Evolutionary conservation across 2,888 invertebrate genomes (phyloP).

Genomic region (Acrobasis suavella): DNA sequence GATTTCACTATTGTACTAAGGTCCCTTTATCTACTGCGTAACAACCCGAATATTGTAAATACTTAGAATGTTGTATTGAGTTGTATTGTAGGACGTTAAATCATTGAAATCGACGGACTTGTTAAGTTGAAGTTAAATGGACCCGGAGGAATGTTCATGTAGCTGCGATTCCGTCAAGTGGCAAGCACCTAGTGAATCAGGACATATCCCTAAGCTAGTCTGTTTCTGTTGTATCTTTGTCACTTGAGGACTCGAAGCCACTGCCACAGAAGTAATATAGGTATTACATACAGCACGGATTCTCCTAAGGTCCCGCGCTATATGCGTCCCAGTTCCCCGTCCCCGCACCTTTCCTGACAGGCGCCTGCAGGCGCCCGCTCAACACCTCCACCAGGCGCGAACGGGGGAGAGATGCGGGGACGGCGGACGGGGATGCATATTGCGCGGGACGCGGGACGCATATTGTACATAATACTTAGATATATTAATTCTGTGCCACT

Average conservation of each 20-base stretch:
- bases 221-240: constrained; percentile 21
- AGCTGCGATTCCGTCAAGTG: not conserved
- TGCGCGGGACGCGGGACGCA: too few relatives aligned
- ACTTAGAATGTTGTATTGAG: constrained; percentile 13
- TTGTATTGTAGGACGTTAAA: constrained; percentile 14
- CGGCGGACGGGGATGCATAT: too few relatives aligned
- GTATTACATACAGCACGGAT: too few relatives aligned
- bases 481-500: too few relatives aligned
- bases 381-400: too few relatives aligned
- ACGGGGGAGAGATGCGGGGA: too few relatives aligned
- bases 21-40: constrained; percentile 11
- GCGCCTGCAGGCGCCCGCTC: too few relatives aligned
- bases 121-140: constrained; percentile 8
- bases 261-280: too few relatives aligned
- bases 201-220: constrained; percentile 22
- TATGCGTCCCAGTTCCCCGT: too few relatives aligned
- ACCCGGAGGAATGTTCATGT: not conserved
- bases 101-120: constrained; percentile 9
- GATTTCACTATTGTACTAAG: constrained; percentile 2
- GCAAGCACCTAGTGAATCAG: constrained; percentile 15
- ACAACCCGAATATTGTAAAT: constrained; percentile 8
- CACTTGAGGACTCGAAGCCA: constrained; percentile 14
- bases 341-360: too few relatives aligned
- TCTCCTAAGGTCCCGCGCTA: too few relatives aligned
- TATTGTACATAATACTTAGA: too few relatives aligned